Base-by-base conservation (phyloP, 2,797 vertebrate species). In the Bovichtus diacanthus region DNA sequence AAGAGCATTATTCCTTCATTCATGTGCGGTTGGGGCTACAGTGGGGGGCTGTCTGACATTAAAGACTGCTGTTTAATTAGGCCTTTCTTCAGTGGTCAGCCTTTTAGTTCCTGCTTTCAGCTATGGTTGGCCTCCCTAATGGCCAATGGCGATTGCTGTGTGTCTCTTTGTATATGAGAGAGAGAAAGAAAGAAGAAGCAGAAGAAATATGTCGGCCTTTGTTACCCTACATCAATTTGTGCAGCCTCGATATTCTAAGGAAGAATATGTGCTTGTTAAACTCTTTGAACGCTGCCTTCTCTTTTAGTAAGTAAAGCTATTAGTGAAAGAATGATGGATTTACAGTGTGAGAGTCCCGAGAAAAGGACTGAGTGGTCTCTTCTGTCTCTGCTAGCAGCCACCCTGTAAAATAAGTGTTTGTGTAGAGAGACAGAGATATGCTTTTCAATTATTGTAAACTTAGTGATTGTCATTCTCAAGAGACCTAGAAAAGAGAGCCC, bases 31-130 rank as follows among this genome's bases (percentile, higher is more conserved):
- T 51, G 74, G 62, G 71, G 61, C 79, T 74, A 59, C 76, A 74
- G 81, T 75, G 70, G 74, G 79, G 78, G 78, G 59, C 41, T 38
- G 83, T 55, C 74, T 83, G 76, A 81, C 80, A 82, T 89, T 88
- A 89, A 92, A 90, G 75, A 70, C 81, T 54, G 38, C 73, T 84
- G 79, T 85, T 92, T 91, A 94, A 93, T 93, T 90, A 92, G 85
- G 78, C 68, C 63, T 85, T 88, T 88, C 81, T 89, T 82, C 80
- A 81, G 67, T 72, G 79, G 87, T 81, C 79, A 85, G 84, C 53
- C 55, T 83, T 84, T 93, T 90, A 91, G 86, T 92, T 90, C 70
- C n/a, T 58, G 12, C 66, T 64, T 80, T 71, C 76, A 76, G 64
- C 61, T 44, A 53, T 34, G 46, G 6, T 23, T 78, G 78, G 56